Evolutionary conservation across 2,113 vertebrate species (phyloP).

Genomic region (Ceyx cyanopectus): DNA sequence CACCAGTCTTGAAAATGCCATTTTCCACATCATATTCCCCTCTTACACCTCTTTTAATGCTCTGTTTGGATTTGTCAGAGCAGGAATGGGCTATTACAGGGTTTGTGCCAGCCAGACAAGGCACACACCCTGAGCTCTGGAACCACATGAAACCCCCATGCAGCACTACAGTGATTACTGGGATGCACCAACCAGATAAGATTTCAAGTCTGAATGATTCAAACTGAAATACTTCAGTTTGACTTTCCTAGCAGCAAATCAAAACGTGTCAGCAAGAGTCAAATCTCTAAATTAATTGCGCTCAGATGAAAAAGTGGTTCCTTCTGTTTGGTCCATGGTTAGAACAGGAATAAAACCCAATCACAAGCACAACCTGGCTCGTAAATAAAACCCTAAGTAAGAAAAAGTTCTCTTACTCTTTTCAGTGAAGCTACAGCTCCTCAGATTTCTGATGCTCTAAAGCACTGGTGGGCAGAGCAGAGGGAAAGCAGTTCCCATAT

Average conservation of each 20-base stretch:
- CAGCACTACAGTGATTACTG: neutral
- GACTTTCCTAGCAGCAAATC: neutral
- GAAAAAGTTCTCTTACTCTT: neutral
- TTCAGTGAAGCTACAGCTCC: neutral
- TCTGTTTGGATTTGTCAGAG: neutral
- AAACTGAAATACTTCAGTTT: neutral
- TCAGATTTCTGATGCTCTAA: neutral
- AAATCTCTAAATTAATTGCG: neutral
- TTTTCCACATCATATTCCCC: neutral
- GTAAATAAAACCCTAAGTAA: neutral
- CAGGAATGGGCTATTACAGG: fast-evolving
- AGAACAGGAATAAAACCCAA: neutral
- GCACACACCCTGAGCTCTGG: fast-evolving
- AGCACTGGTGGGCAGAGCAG: neutral
- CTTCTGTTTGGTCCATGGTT: neutral
- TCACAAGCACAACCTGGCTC: neutral
- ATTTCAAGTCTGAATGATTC: neutral
- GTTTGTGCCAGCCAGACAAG: neutral
- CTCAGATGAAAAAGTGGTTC: neutral
- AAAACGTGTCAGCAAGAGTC: neutral
- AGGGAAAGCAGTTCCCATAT: neutral
- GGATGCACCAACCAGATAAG: neutral
- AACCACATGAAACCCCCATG: fast-evolving
- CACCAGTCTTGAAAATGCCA: fast-evolving
- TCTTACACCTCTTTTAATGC: neutral